These are phyloP conservation scores for Drosophila aldrichi DNA, from an alignment of 2,888 invertebrate species.

Conservation along the genomic window DNA sequence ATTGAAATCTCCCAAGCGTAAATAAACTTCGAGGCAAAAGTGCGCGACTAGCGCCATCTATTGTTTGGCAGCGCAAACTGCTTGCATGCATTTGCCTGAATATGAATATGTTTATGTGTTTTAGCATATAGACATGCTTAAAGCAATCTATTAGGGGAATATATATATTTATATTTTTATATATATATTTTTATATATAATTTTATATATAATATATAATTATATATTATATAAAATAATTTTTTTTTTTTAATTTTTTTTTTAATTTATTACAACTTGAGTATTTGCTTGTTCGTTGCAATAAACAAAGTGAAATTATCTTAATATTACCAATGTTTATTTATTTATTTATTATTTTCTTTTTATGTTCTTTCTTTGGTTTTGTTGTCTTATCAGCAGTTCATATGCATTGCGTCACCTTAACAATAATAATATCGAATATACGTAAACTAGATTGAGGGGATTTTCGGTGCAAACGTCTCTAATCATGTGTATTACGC, in stretches of 20 bases:
- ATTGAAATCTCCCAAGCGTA: neutral
- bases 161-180: neutral
- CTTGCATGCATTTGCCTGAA: neutral
- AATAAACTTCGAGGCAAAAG: neutral
- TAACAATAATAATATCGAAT: neutral
- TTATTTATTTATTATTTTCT: neutral
- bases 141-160: neutral
- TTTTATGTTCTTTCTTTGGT: neutral
- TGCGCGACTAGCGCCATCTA: slow-evolving; percentile 13
- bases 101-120: neutral
- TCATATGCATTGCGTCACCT: neutral
- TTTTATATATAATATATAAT: too few species aligned
- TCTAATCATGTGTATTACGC: neutral
- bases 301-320: too few species aligned
- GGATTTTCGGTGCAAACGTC: neutral
- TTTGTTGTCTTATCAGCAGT: neutral
- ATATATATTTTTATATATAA: too few species aligned
- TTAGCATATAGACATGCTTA: neutral
- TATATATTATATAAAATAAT: too few species aligned
- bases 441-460: neutral
- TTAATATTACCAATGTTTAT: neutral
- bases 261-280: too few species aligned
- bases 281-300: too few species aligned
- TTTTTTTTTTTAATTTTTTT: neutral
- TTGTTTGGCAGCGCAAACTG: neutral